Evolutionary conservation across 2,797 vertebrate species (phyloP).

Genomic region (Notamacropus eugenii): DNA sequence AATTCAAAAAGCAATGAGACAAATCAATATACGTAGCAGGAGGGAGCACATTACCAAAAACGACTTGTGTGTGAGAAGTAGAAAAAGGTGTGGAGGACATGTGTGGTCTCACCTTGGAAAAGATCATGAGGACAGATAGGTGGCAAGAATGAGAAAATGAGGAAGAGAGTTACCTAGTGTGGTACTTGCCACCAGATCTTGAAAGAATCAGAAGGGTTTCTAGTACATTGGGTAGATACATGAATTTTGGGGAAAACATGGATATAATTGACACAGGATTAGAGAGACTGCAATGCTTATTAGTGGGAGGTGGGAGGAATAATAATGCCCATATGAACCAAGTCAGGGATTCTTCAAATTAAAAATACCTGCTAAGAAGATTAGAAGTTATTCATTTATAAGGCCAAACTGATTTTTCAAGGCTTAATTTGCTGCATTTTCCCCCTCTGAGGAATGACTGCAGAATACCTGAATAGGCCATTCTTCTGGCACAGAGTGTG

Average conservation of each 20-base stretch:
- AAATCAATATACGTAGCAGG: not conserved
- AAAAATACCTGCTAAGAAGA: not conserved
- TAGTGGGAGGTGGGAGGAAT: not conserved
- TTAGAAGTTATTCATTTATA: not conserved
- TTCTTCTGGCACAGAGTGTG: not conserved
- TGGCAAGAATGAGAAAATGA: not conserved
- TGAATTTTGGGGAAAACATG: not conserved
- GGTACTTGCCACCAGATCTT: not conserved
- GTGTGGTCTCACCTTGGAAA: not conserved
- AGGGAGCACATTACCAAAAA: not conserved
- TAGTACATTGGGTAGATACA: not conserved
- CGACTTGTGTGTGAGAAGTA: not conserved
- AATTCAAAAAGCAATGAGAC: not conserved
- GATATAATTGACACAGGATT: not conserved
- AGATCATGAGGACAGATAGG: not conserved
- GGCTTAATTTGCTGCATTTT: not conserved
- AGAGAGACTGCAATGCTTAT: not conserved
- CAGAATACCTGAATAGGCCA: not conserved
- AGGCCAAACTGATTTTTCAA: not conserved
- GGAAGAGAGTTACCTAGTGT: not conserved
- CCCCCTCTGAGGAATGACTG: not conserved
- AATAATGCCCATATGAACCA: not conserved
- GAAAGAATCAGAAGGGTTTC: not conserved
- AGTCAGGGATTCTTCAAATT: not conserved
- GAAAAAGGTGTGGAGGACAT: not conserved